Base-by-base conservation (phyloP, 2,888 invertebrate species). In the Apodemia zela region DNA sequence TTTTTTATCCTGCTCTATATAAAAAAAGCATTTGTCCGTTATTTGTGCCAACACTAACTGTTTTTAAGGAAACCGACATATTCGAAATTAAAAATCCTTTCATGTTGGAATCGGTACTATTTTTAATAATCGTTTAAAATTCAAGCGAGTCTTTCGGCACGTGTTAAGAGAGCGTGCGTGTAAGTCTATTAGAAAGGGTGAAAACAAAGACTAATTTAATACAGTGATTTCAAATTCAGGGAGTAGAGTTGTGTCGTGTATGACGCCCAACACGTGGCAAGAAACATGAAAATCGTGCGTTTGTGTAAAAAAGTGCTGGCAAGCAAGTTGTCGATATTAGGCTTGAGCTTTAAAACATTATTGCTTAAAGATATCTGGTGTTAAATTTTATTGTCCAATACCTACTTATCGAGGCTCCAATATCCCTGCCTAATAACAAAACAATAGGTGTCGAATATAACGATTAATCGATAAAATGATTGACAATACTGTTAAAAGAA, bases 261-360 rank as follows among this genome's bases (percentile, higher is more conserved):
- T 80, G 75, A 69, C 81, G 75, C 78, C 75, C 79, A 79, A 87
- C 90, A 89, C 90, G 90, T 91, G 90, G 90, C 89, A 79, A 78
- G 71, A 71, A 80, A 90, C 90, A 90, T 85, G 87, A 82, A 86
- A 88, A 86, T 90, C 90, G 90, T 91, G 90, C 80, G 75, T 81
- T 78, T 74, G 21, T 78, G 79, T 79, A 73, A 73, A 76, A 74
- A 64, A 65, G 69, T 81, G 82, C 82, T 67, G 84, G 78, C 60
- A 65, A 62, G 62, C 57, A 59, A 38, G 65, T 62, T 71, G 72
- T 75, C 76, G 77, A 75, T 25, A 59, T 62, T 51, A 0, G 18
- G 21, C 17, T 6, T 15, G 0, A 15, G 1, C 13, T 47, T 17
- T 17, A 47, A 47, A 15, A 47, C 6, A 6, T 0, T 6, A 33